Conservation (phyloP, 2,113 vertebrate species). For the Erythrolamprus reginae region DNA sequence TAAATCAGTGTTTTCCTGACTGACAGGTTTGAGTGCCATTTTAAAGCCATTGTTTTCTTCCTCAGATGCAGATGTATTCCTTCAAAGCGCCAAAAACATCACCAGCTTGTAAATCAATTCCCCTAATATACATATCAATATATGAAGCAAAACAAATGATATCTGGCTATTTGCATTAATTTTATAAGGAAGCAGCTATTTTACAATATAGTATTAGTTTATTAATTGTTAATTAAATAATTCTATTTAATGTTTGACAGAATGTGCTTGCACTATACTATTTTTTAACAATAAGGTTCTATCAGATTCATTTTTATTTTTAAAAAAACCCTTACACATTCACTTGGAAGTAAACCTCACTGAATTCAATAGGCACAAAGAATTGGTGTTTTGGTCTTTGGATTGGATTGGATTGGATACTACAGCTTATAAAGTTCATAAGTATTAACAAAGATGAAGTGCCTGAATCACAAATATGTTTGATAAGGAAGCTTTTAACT, state of each 20-base stretch:
- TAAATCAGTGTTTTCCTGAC: slow-evolving; percentile 28
- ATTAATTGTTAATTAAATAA: background rate
- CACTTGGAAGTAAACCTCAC: background rate
- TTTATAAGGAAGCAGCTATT: background rate
- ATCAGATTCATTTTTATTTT: background rate
- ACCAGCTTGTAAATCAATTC: background rate
- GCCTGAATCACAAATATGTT: background rate
- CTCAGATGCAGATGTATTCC: slow-evolving; percentile 20
- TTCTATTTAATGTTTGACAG: background rate
- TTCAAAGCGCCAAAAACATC: background rate
- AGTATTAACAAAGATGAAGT: background rate
- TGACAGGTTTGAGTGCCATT: background rate
- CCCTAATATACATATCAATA: background rate
- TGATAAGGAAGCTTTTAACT: background rate
- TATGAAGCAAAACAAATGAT: background rate
- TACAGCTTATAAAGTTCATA: background rate
- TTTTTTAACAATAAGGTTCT: background rate
- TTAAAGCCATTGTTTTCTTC: slow-evolving; percentile 32
- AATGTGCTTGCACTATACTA: background rate
- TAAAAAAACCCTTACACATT: no score
- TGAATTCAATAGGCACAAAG: background rate
- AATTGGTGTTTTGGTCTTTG: background rate
- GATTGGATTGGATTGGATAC: background rate
- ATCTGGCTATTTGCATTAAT: background rate
- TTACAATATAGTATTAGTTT: background rate